Evolutionary conservation across 1,140 invertebrate genomes (phyloP).

Genomic region (Hylaeus volcanicus): DNA sequence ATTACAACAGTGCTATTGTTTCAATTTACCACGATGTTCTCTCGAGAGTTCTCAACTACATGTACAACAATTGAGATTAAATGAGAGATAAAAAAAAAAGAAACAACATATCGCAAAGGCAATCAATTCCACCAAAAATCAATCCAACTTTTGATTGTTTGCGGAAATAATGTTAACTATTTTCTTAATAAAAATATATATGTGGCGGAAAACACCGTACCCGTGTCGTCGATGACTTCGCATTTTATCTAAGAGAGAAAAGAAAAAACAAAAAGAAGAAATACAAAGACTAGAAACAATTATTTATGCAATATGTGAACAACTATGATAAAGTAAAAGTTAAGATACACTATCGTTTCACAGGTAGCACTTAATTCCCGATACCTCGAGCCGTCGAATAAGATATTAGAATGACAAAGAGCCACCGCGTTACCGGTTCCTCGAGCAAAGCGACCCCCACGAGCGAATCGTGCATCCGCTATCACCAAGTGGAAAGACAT

Average conservation of each 20-base stretch:
- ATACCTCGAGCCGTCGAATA: slow-evolving; percentile 41
- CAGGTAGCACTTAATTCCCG: slow-evolving; percentile 55
- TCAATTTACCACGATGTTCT: neutral
- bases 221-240: neutral
- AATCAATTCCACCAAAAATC: neutral
- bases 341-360: slow-evolving; percentile 2
- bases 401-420: slow-evolving; percentile 66
- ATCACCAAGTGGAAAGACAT: slow-evolving; percentile 68
- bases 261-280: neutral
- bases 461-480: slow-evolving; percentile 69
- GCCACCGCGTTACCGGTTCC: slow-evolving; percentile 65
- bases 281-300: slow-evolving; percentile 10
- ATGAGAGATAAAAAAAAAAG: slow-evolving; percentile 14
- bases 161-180: neutral
- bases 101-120: neutral
- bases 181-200: neutral
- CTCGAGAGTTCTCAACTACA: neutral
- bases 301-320: neutral
- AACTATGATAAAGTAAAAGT: neutral
- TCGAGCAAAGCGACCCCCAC: slow-evolving; percentile 68
- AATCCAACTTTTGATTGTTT: neutral
- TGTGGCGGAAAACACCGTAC: neutral
- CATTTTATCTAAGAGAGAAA: slow-evolving; percentile 17
- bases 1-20: neutral
- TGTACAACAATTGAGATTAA: slow-evolving; percentile 17